Conservation (phyloP, 1,140 invertebrate genomes). For the Teleogryllus occipitalis region DNA sequence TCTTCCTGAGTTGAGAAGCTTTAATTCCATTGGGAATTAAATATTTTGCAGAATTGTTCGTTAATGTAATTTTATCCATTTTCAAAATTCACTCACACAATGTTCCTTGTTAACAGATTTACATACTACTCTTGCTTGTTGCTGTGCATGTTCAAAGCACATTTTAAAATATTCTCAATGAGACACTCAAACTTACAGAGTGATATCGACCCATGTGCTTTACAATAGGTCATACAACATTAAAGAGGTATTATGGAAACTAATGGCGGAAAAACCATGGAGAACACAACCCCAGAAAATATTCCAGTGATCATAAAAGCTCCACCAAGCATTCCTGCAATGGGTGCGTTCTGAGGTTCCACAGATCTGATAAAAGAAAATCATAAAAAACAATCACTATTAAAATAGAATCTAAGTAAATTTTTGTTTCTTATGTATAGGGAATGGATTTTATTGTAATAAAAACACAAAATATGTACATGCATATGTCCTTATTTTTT, state of each 20-base stretch:
- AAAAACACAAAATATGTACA: background rate
- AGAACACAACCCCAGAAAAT: slow-evolving; percentile 70
- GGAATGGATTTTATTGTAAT: background rate
- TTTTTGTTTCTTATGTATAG: background rate
- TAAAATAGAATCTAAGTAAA: background rate
- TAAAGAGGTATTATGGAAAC: background rate
- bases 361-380: slow-evolving; percentile 55
- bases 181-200: no score
- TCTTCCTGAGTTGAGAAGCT: background rate
- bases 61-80: no score
- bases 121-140: no score
- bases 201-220: no score
- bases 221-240: no score
- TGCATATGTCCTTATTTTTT: no score
- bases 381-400: background rate
- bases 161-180: no score
- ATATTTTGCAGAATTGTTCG: background rate
- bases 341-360: slow-evolving; percentile 68
- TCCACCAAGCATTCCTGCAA: slow-evolving; percentile 91
- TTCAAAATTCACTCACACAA: no score
- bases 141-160: no score
- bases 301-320: slow-evolving; percentile 87
- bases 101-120: no score
- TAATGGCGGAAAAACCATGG: slow-evolving; percentile 40
- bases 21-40: background rate